Evolutionary conservation across 2,113 vertebrate genomes (phyloP).

Genomic region (Dunckerocampus dactyliophorus): DNA sequence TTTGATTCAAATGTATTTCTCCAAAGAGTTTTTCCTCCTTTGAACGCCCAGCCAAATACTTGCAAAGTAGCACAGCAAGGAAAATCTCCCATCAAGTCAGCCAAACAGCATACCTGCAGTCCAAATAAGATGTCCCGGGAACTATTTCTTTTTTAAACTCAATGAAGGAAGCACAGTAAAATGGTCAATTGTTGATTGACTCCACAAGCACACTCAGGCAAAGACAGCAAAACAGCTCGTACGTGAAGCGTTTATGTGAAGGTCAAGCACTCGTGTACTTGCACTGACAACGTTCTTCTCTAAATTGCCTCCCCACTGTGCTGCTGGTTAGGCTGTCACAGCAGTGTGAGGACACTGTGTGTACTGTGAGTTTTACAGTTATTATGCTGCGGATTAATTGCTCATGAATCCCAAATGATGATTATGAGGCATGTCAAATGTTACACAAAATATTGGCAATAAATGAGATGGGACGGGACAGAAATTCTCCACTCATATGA

Average conservation of each 20-base stretch:
- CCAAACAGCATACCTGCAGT: constrained; percentile 9
- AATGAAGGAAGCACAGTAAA: not conserved
- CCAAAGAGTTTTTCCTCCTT: constrained; percentile 30
- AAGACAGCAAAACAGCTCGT: not conserved
- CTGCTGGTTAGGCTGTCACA: constrained; percentile 23
- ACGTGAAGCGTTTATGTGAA: constrained; percentile 30
- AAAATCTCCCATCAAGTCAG: constrained; percentile 29
- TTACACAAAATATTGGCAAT: constrained; percentile 5
- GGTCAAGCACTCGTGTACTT: constrained; percentile 32
- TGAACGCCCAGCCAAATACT: constrained; percentile 42
- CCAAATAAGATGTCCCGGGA: not conserved
- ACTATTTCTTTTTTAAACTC: not conserved
- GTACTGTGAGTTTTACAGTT: constrained; percentile 9
- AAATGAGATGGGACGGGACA: not conserved
- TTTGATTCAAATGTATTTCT: constrained; percentile 33
- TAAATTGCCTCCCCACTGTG: constrained; percentile 24
- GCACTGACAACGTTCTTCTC: constrained; percentile 18
- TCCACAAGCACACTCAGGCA: not conserved
- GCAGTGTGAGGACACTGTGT: constrained; percentile 12
- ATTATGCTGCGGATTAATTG: constrained; percentile 24
- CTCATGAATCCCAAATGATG: constrained; percentile 7
- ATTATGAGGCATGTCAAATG: constrained; percentile 2
- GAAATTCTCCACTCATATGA: not conserved
- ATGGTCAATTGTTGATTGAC: not conserved
- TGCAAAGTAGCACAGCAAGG: constrained; percentile 42